Base-by-base conservation (phyloP, 2,113 vertebrate genomes). In the Peromyscus maniculatus region DNA sequence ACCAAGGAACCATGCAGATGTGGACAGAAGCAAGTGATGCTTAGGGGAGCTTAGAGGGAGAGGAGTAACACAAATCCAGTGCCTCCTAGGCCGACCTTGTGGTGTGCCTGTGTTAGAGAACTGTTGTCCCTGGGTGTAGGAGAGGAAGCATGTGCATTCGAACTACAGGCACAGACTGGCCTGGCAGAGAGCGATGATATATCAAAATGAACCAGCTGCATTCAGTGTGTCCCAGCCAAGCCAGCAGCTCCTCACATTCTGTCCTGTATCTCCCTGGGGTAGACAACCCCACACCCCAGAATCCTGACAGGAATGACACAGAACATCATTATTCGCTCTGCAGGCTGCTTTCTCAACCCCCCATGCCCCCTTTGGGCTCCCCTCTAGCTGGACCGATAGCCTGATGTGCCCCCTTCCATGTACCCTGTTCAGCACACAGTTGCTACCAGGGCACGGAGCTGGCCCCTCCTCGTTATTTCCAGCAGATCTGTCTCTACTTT, bases 351-450 rank as follows among this genome's bases (percentile, higher is more conserved):
- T 2, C 69, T 11, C 36, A 55, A 28, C 7, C 43, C 0, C 2
- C 7, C 12, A 0, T 15, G 7, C 17, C 39, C 22, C 22, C 39
- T 57, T 36, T 17, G 46, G 0, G 19, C 1, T 49, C 39, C 69
- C 39, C 2, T 28, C 36, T 28, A 5, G 33, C 57, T 43, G 31
- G 6, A 55, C 55, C 0, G 0, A 19, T 26, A n/a, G 2, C n/a
- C 28, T 4, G 5, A 55, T 55, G 46, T 77, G 26, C 3, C n/a
- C 39, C 39, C 77, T 8, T 8, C 3, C 13, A 19, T 6, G 16
- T 16, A 26, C 43, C 59, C 62, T 39, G 43, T 52, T 28, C 33
- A 55, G 33, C 43, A 55, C 59, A 33, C 10, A 87, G 71, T 52
- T 36, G 7, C 71, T 33, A 10, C 72, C 26, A 4, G 1, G 0